Evolutionary conservation across 2,113 vertebrate genomes (phyloP).

Genomic region (Corvus moneduloides): DNA sequence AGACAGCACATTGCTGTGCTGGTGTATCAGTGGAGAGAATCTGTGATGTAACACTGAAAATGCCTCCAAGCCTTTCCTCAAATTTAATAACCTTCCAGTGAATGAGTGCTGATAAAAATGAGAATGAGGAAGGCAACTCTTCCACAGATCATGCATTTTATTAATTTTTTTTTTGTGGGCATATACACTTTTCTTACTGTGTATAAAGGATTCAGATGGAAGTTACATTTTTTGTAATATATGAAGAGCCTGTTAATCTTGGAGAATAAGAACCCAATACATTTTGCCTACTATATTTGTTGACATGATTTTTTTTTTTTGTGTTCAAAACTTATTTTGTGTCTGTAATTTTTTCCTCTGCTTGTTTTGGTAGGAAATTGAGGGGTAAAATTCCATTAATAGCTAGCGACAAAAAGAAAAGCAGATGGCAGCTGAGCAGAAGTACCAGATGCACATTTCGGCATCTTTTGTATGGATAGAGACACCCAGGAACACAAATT

Average conservation of each 20-base stretch:
- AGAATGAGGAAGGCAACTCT: neutral
- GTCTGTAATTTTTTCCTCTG: accelerated
- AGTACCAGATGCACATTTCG: neutral
- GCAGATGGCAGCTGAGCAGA: neutral
- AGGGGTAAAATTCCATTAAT: neutral
- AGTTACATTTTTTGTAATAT: neutral
- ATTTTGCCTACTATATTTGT: neutral
- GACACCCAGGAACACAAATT: neutral
- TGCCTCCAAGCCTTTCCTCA: constrained; percentile 58
- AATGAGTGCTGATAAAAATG: neutral
- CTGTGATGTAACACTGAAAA: constrained; percentile 51
- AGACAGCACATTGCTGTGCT: constrained; percentile 44
- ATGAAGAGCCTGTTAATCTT: neutral
- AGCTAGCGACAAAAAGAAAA: neutral
- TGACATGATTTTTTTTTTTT: neutral
- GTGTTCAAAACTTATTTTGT: neutral
- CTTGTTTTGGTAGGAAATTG: neutral
- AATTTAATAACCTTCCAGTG: neutral
- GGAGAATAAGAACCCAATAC: neutral
- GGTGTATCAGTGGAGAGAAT: constrained; percentile 19
- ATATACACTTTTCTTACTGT: neutral
- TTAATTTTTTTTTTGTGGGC: neutral
- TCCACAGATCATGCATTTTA: neutral
- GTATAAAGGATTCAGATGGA: neutral
- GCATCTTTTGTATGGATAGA: neutral